Base-by-base conservation (phyloP, 2,888 invertebrate species). In the Athetis lepigone region DNA sequence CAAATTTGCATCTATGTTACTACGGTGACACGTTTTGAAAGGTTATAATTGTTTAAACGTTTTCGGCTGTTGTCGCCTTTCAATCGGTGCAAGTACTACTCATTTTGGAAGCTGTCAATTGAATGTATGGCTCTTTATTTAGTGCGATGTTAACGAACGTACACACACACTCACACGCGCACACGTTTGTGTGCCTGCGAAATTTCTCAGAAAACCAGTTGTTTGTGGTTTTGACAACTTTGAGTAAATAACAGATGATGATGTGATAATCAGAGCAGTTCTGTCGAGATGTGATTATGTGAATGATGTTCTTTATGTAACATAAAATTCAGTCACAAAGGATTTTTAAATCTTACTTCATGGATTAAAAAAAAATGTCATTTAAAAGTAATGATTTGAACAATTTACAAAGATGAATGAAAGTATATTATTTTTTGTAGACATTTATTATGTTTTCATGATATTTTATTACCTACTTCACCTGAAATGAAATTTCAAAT, bases 81-180 rank as follows among this genome's bases (percentile, higher is more conserved):
- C 81, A 81, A 73, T 70, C 40, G 65, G 70, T 75, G 81, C 70
- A 45, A 47, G 39, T 54, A 57, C 72, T 81, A 71, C 70, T 23
- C 45, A 29, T 64, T 77, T 76, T 71, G 70, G 25, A 80, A 81
- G 80, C 81, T 75, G 69, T 61, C 57, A 69, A 70, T 74, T 74
- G 52, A 59, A 75, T 71, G 64, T 64, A 65, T 80, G 82, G 80
- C 80, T 80, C 80, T 80, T 79, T 79, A 55, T 81, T 80, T 72
- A 81, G 80, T 80, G 80, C 79, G 68, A 71, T 87, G 90, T 90
- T 92, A 91, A 89, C 87, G 90, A 89, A 92, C 91, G 88, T 87
- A 89, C 90, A 93, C 90, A 93, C 93, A 93, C 93, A 88, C 89
- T 85, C 92, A 89, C 92, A 89, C 90, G 83, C 91, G 85, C 92